Percentiles rank a stretch among this genome's conserved stretches.
Conservation (phyloP, 23 tunicate species). For the Pegea sp. region DNA sequence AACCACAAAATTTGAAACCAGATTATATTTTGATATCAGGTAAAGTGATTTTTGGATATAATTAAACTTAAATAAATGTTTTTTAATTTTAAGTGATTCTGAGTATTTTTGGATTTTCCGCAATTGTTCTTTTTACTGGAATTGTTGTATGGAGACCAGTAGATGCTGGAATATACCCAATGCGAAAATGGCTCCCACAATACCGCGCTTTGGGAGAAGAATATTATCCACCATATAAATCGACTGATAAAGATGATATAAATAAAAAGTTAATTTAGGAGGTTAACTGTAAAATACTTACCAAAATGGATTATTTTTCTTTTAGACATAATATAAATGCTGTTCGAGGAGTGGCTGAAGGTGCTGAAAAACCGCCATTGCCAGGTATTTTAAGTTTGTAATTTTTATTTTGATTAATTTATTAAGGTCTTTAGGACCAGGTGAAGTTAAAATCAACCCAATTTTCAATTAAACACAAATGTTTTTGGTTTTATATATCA, state of each 20-base stretch:
- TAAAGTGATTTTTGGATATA: too few species aligned
- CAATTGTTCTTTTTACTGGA: conserved; percentile 46
- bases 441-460: too few species aligned
- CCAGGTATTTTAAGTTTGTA: too few species aligned
- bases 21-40: conserved; percentile 57
- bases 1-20: conserved; percentile 55
- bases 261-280: too few species aligned
- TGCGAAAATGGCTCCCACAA: conserved; percentile 87
- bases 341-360: conserved; percentile 99
- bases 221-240: conserved; percentile 47
- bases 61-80: too few species aligned
- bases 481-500: neutral
- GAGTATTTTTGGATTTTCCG: conserved; percentile 30
- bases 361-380: conserved; percentile 73
- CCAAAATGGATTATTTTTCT: neutral
- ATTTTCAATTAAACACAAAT: too few species aligned
- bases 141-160: conserved; percentile 77
- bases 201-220: conserved; percentile 80
- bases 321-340: neutral
- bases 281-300: too few species aligned
- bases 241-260: too few species aligned
- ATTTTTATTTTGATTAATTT: too few species aligned
- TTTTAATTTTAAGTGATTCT: conserved; percentile 34
- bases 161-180: conserved; percentile 90
- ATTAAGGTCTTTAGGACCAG: too few species aligned